Base-by-base conservation (phyloP, 2,888 invertebrate genomes). In the Oligia latruncula region DNA sequence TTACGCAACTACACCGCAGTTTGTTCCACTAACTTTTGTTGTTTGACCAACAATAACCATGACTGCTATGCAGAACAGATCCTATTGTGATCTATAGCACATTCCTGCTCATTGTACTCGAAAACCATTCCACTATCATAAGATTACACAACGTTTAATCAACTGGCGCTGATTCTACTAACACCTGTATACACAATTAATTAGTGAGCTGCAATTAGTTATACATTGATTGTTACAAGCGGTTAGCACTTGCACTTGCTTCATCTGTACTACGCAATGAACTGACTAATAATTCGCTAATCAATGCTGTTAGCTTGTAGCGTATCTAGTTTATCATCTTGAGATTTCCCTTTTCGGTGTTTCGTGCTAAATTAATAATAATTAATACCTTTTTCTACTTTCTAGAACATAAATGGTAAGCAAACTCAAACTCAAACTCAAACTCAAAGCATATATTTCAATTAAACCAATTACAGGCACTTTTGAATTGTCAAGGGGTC, bases 211-310 rank as follows among this genome's bases (percentile, higher is more conserved):
- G 15, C 49, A 73, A 82, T 78, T 82, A 65, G 46, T 1, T 40
- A 46, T 66, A 74, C 78, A 82, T 66, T 62, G 80, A 66, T 80
- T 49, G 66, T 74, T 64, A 80, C 46, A 72, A 75, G 6, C 75
- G 49, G 49, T 83, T 83, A 80, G 40, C 75, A 70, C 52, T n/a
- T 55, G 49, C 74, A 20, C 35, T 83, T 75, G 83, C 83, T 20
- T 72, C 70, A 83, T 58, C n/a, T 70, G 60, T 23, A 65, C 15
- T 55, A 40, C 60, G 72, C 75, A 83, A 66, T 73, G 75, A 65
- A 65, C 62, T 72, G 40, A 46, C 72, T 83, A 83, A 80, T 80
- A 68, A 76, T 72, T 72, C 13, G 74, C 64, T 83, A 83, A 83
- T 78, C 40, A 58, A 65, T 17, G 52, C 15, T 43, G 55, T 72